phyloP scores from a whole-genome alignment of 2,888 invertebrate genomes.

The Pollenia griseotomentosa region DNA sequence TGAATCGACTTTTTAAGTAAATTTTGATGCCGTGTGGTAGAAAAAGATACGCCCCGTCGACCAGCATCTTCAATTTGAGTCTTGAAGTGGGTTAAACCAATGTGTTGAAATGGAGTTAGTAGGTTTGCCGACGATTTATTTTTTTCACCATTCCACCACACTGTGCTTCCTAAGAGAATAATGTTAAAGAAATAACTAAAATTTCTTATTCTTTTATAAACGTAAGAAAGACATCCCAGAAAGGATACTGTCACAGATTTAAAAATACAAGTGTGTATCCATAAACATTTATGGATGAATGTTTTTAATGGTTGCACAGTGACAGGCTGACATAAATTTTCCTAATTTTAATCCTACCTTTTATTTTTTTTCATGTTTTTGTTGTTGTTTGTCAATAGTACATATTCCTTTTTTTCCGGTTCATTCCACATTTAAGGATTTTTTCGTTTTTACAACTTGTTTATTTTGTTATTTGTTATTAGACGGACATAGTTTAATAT shows the following conservation, averaged over 20 bases:
- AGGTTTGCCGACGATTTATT: too few species aligned
- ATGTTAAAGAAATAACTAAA: not conserved
- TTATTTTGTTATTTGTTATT: slow-evolving; percentile 33
- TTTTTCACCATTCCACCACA: too few species aligned
- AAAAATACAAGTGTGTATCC: not conserved
- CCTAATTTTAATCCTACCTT: slow-evolving; percentile 54
- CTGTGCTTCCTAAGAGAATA: too few species aligned
- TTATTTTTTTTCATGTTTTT: slow-evolving; percentile 10
- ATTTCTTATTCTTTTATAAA: not conserved
- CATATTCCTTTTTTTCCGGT: slow-evolving; percentile 34
- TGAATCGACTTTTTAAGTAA: too few species aligned
- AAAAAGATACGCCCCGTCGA: too few species aligned
- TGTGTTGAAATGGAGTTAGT: too few species aligned
- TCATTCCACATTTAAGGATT: slow-evolving; percentile 38
- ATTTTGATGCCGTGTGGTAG: too few species aligned
- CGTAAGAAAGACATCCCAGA: too few species aligned
- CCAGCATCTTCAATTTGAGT: too few species aligned
- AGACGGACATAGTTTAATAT: slow-evolving; percentile 1
- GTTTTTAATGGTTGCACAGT: slow-evolving; percentile 8
- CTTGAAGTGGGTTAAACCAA: too few species aligned
- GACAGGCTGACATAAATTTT: slow-evolving; percentile 54
- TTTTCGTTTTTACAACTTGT: slow-evolving; percentile 34
- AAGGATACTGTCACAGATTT: slow-evolving; percentile 1
- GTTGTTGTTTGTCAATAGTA: not conserved
- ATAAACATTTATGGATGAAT: not conserved